Conservation (phyloP, 2,888 invertebrate genomes). For the Julus scanicus region DNA sequence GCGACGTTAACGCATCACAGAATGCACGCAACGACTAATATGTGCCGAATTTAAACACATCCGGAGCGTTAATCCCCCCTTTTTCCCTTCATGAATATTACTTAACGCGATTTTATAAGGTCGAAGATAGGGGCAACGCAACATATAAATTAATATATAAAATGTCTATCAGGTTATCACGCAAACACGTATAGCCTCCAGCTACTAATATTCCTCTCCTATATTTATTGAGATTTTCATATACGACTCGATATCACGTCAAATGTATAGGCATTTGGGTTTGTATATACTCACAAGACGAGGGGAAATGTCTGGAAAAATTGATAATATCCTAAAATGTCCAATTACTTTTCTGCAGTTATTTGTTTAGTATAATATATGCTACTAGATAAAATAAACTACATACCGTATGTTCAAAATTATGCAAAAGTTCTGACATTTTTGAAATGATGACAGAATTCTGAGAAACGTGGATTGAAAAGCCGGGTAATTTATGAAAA, state of each 20-base stretch:
- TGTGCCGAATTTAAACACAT: slow-evolving; percentile 2
- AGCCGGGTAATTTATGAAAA: too few species aligned
- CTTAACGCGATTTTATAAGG: background rate
- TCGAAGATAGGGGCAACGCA: background rate
- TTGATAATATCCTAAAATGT: too few species aligned
- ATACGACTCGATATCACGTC: background rate
- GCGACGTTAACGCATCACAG: background rate
- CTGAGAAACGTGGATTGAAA: too few species aligned
- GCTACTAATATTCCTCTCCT: background rate
- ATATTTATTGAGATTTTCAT: slow-evolving; percentile 10
- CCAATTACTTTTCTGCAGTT: too few species aligned
- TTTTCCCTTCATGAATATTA: background rate
- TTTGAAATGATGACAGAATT: too few species aligned
- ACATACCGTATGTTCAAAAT: too few species aligned
- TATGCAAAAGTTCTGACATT: too few species aligned
- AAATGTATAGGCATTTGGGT: too few species aligned
- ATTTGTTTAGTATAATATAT: too few species aligned
- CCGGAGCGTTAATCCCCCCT: background rate
- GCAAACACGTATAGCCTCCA: background rate
- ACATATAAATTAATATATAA: slow-evolving; percentile 11
- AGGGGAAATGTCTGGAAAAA: too few species aligned
- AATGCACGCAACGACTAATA: slow-evolving; percentile 2
- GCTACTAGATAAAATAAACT: too few species aligned
- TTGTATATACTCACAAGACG: too few species aligned
- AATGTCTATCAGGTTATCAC: background rate